These are phyloP conservation scores for Rambutsinella grinnellia DNA, from an alignment of 2,888 invertebrate genomes.

Conservation along the genomic window DNA sequence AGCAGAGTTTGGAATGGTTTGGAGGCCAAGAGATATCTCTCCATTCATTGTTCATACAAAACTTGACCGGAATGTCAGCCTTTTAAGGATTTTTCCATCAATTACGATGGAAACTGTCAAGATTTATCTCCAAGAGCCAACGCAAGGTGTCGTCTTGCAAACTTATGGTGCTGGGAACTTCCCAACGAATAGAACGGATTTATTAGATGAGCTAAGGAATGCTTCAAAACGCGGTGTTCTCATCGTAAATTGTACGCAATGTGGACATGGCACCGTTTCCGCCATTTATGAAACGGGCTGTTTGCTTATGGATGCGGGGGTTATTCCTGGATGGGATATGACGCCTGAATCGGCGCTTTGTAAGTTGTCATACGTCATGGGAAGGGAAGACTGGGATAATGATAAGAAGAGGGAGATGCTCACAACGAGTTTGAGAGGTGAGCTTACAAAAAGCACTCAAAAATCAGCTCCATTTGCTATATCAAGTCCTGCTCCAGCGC, in stretches of 20 bases:
- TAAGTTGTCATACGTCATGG: conserved; percentile 90
- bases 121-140: conserved; percentile 76
- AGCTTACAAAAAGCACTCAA: conserved; percentile 74
- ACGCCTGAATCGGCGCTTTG: conserved; percentile 94
- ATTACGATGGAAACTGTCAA: conserved; percentile 82
- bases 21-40: conserved; percentile 75
- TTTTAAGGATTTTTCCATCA: conserved; percentile 91
- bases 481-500: conserved; percentile 26
- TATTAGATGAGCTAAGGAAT: conserved; percentile 78
- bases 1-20: conserved; percentile 77
- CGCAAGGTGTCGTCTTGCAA: conserved; percentile 87
- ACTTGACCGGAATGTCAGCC: conserved; percentile 86
- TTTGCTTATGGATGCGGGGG: conserved; percentile 69
- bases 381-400: conserved; percentile 79
- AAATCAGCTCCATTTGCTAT: conserved; percentile 45
- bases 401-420: conserved; percentile 83
- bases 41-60: conserved; percentile 80
- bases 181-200: conserved; percentile 85
- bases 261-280: conserved; percentile 83
- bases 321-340: conserved; percentile 85
- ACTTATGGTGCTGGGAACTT: conserved; percentile 96
- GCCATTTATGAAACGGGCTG: conserved; percentile 88
- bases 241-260: conserved; percentile 93
- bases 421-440: conserved; percentile 83
- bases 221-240: conserved; percentile 85